Evolutionary conservation across 2,797 vertebrate genomes (phyloP).

Genomic region (Caiman crocodilus): DNA sequence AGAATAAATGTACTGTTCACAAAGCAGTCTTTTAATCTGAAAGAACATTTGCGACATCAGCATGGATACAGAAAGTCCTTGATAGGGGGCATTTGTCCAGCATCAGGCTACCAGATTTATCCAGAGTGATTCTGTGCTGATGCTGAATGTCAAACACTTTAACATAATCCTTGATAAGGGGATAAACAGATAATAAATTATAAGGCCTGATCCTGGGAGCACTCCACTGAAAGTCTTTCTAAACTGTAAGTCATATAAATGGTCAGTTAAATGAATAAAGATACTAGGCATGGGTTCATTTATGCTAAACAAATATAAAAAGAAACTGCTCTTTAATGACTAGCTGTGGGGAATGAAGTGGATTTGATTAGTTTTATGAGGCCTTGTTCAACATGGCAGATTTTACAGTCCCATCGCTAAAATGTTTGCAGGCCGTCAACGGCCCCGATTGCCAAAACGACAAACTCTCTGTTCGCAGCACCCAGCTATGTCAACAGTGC

Average conservation of each 20-base stretch:
- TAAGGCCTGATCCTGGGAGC: neutral
- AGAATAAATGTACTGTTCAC: slow-evolving; percentile 60
- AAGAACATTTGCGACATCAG: neutral
- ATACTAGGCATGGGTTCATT: neutral
- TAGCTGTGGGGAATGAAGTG: neutral
- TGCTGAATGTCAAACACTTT: neutral
- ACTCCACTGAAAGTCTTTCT: neutral
- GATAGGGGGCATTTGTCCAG: neutral
- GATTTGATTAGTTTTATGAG: neutral
- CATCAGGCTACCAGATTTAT: neutral
- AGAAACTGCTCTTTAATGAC: slow-evolving; percentile 7
- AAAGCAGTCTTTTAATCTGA: slow-evolving; percentile 10
- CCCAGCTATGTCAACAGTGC: neutral
- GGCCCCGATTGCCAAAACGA: neutral
- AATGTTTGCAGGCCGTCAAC: neutral
- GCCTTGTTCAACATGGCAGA: neutral
- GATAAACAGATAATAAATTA: neutral
- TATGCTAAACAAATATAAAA: neutral
- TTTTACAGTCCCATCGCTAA: neutral
- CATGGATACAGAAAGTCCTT: slow-evolving; percentile 19
- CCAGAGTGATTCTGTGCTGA: neutral
- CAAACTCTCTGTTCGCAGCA: neutral
- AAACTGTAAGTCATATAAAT: neutral
- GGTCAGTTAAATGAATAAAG: slow-evolving; percentile 14
- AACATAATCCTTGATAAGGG: neutral